A percentile compares a stretch with the other conserved stretches of the same genome.
Conservation (phyloP, 2,113 vertebrate species). For the Gallinago paraguaiae region DNA sequence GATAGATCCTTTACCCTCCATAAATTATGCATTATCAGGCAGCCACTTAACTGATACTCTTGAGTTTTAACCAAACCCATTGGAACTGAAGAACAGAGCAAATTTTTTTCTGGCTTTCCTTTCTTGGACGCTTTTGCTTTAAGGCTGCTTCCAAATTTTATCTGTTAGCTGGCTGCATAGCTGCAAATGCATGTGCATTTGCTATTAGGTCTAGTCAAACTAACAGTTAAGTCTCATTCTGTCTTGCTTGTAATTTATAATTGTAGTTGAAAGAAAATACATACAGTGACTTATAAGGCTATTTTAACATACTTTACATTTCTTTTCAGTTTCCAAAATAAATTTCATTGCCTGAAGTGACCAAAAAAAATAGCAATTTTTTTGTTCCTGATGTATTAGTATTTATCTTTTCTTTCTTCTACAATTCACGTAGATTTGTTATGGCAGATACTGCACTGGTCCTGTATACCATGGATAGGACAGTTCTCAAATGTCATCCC, state of each 20-base stretch:
- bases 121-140: background rate
- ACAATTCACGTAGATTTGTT: background rate
- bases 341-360: background rate
- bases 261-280: background rate
- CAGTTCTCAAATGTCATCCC: background rate
- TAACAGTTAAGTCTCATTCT: background rate
- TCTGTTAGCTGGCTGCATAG: background rate
- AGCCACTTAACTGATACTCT: background rate
- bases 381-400: background rate
- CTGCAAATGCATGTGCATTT: background rate
- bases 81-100: background rate
- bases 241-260: background rate
- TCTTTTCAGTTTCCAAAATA: background rate
- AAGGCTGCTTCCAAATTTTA: background rate
- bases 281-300: background rate
- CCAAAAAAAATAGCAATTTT: background rate
- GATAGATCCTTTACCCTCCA: background rate
- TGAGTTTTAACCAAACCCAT: conserved; percentile 16
- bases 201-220: background rate
- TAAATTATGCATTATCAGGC: conserved; percentile 8
- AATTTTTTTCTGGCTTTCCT: background rate
- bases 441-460: background rate
- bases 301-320: background rate
- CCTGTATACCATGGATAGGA: background rate
- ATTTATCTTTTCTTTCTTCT: background rate